Percentiles rank a stretch among this genome's conserved stretches.
These are phyloP conservation scores for Augochlorella aurata DNA, from an alignment of 2,888 invertebrate species.

Conservation along the genomic window DNA sequence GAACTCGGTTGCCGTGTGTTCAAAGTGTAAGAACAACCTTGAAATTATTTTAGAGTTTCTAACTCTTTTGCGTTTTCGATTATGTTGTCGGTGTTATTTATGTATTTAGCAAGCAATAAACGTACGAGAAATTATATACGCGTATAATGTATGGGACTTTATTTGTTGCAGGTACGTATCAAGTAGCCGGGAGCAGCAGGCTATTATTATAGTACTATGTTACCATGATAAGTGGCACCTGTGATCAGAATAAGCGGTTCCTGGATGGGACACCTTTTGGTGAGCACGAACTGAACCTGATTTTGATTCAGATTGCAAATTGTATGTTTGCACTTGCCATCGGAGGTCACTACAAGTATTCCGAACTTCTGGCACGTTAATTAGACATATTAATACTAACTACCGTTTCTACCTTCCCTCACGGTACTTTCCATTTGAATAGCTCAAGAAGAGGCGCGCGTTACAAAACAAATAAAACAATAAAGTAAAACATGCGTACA, in stretches of 20 bases:
- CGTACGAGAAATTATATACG: not conserved
- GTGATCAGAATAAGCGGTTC: not conserved
- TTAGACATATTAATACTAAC: too few species aligned
- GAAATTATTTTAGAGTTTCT: not conserved
- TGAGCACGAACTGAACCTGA: not conserved
- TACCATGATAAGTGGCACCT: not conserved
- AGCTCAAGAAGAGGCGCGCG: too few species aligned
- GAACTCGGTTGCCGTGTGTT: too few species aligned
- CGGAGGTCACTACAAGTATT: not conserved
- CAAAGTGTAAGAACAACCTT: too few species aligned
- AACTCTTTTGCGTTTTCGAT: not conserved
- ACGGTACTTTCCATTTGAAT: too few species aligned
- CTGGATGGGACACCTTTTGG: not conserved
- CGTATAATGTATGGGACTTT: too few species aligned
- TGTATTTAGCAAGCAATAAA: not conserved
- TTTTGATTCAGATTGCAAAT: conserved; percentile 5
- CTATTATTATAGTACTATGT: not conserved
- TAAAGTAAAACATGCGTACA: too few species aligned
- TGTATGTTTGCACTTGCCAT: not conserved
- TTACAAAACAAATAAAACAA: too few species aligned
- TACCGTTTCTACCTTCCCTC: too few species aligned
- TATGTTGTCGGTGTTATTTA: not conserved
- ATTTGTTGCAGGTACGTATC: not conserved
- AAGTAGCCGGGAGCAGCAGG: not conserved
- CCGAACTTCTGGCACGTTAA: too few species aligned